Evolutionary conservation across 2,888 invertebrate genomes (phyloP), one percentile per base, ranked within the genome.

Genomic region (Morpho achilles): DNA sequence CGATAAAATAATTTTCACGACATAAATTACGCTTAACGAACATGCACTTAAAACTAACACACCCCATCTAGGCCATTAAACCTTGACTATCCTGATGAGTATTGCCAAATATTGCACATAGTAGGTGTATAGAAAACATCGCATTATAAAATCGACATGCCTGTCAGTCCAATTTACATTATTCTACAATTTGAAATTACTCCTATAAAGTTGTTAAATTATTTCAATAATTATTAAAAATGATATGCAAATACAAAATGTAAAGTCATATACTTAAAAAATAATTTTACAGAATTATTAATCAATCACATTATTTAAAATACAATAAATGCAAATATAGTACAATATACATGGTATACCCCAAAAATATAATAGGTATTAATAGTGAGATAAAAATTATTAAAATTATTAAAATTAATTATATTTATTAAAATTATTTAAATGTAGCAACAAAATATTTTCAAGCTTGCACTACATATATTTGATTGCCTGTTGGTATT

Each of bases 21-120:
- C 58, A 59, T 64, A 64, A 67, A 63, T 67, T 70, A 73, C 64
- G 56, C 64, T 67, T 76, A 77, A 74, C 68, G 70, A 77, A 75
- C 72, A 78, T 74, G 70, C 72, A 76, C 79, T 83, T 82, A 84
- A 67, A 71, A 64, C 80, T 84, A 86, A 75, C 70, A 77, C 74
- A 73, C 71, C 69, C 74, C 72, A 70, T 64, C 73, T 72, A 76
- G 73, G 72, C 76, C 70, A 75, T 70, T 69, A 69, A 69, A 77
- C 71, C 72, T 70, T 79, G 81, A 84, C 84, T 86, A 85, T 73
- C 74, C 63, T 76, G 71, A 80, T 85, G 88, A 89, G 88, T 88
- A 89, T 88, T 88, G 82, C 83, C 82, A 77, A 84, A 86, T 88
- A 89, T 88, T 89, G 88, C 88, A 89, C 88, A 81, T 75, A 76